Evolutionary conservation across 2,888 invertebrate genomes (phyloP).

Genomic region (Acheta domesticus): DNA sequence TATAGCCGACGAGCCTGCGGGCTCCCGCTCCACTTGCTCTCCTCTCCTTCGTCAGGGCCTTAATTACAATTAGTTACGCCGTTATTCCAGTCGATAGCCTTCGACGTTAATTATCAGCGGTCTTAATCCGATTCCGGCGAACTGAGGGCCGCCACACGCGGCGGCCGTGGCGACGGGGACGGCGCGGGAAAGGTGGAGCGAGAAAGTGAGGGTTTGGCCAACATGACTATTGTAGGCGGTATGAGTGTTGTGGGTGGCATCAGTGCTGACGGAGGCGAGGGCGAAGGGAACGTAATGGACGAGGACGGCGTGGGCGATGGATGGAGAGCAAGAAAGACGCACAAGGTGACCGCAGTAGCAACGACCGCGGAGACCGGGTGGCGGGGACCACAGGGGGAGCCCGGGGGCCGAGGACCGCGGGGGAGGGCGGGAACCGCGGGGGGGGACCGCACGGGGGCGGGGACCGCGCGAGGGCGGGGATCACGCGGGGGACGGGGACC

Average conservation of each 20-base stretch:
- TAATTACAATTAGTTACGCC: conserved; percentile 10
- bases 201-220: too few species aligned
- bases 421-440: too few species aligned
- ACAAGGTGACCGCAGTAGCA: background rate
- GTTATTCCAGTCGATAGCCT: conserved; percentile 9
- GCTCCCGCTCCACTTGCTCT: background rate
- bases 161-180: too few species aligned
- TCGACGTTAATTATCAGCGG: conserved; percentile 10
- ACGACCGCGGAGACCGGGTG: background rate
- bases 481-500: too few species aligned
- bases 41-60: background rate
- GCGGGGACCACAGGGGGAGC: too few species aligned
- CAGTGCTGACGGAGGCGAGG: background rate
- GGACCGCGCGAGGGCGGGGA: too few species aligned
- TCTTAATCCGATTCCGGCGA: background rate
- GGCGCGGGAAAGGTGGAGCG: too few species aligned
- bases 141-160: background rate
- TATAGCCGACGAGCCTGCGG: background rate
- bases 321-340: background rate
- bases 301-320: background rate
- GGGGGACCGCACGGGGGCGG: too few species aligned
- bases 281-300: too few species aligned
- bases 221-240: background rate
- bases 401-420: too few species aligned
- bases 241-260: background rate